Evolutionary conservation across 2,113 vertebrate species (phyloP).

Genomic region (Melanocharis versteri): DNA sequence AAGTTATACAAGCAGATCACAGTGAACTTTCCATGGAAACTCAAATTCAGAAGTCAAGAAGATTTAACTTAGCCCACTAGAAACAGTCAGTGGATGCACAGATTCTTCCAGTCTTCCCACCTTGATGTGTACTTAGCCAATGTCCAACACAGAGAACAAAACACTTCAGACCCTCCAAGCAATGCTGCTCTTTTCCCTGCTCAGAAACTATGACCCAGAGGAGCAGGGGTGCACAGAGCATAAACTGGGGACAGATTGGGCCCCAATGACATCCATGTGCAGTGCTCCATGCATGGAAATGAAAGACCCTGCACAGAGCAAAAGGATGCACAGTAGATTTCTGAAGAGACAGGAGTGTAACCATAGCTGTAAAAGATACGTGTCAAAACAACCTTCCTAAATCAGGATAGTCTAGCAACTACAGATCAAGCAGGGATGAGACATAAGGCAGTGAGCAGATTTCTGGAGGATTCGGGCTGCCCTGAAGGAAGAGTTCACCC

Average conservation of each 20-base stretch:
- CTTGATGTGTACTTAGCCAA: neutral
- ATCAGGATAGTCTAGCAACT: neutral
- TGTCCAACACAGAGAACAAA: neutral
- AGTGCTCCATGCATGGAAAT: neutral
- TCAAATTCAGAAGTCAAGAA: neutral
- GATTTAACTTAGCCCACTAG: neutral
- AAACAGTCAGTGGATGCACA: neutral
- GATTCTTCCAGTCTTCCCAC: neutral
- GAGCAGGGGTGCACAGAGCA: neutral
- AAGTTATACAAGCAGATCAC: neutral
- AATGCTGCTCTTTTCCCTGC: neutral
- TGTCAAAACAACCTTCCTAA: neutral
- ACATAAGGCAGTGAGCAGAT: neutral
- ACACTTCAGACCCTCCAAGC: neutral
- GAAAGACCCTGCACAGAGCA: neutral
- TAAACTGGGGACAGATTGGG: neutral
- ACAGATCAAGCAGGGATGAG: accelerated
- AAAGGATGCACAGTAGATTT: neutral
- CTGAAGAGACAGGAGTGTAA: neutral
- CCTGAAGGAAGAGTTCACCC: neutral
- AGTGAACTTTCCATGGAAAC: neutral
- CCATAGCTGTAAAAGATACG: neutral
- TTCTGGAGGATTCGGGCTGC: neutral
- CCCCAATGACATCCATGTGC: neutral
- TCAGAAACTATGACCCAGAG: neutral